Evolutionary conservation across 2,888 invertebrate species (phyloP).

Genomic region (Synanthedon andrenaeformis): DNA sequence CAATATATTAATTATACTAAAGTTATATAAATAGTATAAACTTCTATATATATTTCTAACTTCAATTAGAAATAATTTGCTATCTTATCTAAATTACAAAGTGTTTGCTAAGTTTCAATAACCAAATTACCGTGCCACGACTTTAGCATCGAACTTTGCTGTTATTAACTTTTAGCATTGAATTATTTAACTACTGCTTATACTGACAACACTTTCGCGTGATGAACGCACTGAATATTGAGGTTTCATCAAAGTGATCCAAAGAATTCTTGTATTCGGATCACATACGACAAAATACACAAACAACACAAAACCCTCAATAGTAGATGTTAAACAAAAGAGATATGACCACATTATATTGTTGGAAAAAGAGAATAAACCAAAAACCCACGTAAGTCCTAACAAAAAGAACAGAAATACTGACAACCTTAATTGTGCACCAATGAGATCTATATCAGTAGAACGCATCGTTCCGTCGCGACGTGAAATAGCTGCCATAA

Average conservation of each 20-base stretch:
- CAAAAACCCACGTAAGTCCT: constrained; percentile 74
- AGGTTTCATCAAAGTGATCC: constrained; percentile 54
- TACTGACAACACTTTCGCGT: constrained; percentile 43
- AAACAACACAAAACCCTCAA: constrained; percentile 74
- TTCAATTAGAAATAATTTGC: too few species aligned
- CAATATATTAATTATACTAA: too few species aligned
- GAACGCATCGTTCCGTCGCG: constrained; percentile 61
- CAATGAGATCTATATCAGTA: constrained; percentile 41
- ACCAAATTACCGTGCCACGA: too few species aligned
- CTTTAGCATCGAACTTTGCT: too few species aligned
- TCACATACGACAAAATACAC: constrained; percentile 72
- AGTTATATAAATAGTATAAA: too few species aligned
- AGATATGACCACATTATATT: constrained; percentile 70
- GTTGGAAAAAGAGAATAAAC: constrained; percentile 63
- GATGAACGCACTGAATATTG: constrained; percentile 30
- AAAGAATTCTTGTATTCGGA: constrained; percentile 62
- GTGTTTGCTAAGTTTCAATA: too few species aligned
- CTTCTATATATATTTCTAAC: too few species aligned
- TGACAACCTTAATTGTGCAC: constrained; percentile 67
- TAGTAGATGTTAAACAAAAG: constrained; percentile 72
- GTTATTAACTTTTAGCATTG: too few species aligned
- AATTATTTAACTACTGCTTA: constrained; percentile 17
- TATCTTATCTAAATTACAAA: too few species aligned
- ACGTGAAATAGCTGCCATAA: constrained; percentile 65
- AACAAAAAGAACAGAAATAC: constrained; percentile 72